phyloP scores from a whole-genome alignment of 2,797 vertebrate genomes.

The Sylvilagus floridanus region DNA sequence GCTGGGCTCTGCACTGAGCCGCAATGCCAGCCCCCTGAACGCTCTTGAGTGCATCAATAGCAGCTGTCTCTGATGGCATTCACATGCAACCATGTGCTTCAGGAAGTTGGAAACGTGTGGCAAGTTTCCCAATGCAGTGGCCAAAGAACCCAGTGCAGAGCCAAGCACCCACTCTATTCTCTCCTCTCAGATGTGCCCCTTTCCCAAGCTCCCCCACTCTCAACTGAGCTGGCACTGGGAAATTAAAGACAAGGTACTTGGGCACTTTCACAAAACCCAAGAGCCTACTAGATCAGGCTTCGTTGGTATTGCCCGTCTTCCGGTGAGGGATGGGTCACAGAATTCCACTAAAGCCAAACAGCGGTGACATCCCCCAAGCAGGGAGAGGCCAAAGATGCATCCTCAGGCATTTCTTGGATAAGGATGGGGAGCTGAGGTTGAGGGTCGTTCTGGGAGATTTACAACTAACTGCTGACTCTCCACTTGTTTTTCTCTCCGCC shows the following conservation, averaged over 20 bases:
- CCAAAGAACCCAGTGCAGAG: constrained; percentile 19
- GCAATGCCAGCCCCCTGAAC: neutral
- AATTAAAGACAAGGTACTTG: neutral
- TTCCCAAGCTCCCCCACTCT: neutral
- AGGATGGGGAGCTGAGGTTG: constrained; percentile 80
- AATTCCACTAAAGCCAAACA: constrained; percentile 80
- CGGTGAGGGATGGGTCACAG: constrained; percentile 76
- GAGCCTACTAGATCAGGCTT: constrained; percentile 3
- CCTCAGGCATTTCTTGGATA: constrained; percentile 79
- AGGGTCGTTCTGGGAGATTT: constrained; percentile 78
- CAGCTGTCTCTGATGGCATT: neutral
- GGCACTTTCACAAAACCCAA: constrained; percentile 45
- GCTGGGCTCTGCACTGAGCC: too few relatives aligned
- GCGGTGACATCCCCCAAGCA: constrained; percentile 80
- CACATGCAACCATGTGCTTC: neutral
- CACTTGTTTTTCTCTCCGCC: constrained; percentile 79
- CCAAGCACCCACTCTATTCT: neutral
- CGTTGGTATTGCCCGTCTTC: constrained; percentile 46
- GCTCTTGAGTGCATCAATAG: neutral
- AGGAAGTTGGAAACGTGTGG: neutral
- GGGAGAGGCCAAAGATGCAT: constrained; percentile 73
- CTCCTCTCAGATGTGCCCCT: neutral
- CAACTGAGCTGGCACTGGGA: neutral
- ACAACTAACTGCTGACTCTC: constrained; percentile 76
- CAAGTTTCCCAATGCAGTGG: neutral